Evolutionary conservation across 2,888 invertebrate genomes (phyloP).

Genomic region (Carpatolechia fugitivella): DNA sequence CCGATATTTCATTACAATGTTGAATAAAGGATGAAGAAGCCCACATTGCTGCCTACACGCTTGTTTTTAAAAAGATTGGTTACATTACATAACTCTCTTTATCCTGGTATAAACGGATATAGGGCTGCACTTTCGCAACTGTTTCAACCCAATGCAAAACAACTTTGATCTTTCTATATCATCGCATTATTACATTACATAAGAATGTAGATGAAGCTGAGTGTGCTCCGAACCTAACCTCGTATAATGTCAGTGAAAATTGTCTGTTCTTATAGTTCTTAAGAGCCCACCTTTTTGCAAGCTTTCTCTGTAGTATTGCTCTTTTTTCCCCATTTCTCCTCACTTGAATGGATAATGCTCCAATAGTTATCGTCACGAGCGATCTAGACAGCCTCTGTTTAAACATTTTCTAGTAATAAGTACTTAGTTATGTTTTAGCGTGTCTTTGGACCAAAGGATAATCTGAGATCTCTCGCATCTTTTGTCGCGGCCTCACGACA

Average conservation of each 20-base stretch:
- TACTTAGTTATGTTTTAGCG: background rate
- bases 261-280: constrained; percentile 22
- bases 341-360: constrained; percentile 32
- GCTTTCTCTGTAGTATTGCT: constrained; percentile 49
- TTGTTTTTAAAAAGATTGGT: background rate
- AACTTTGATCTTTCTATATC: no score
- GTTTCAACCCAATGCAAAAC: no score
- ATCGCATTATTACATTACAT: no score
- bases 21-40: constrained; percentile 2
- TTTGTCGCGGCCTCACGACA: constrained; percentile 8
- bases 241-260: constrained; percentile 41
- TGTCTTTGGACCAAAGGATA: background rate
- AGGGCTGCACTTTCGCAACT: no score
- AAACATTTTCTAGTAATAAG: constrained; percentile 33
- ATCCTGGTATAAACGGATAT: no score
- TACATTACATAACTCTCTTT: no score
- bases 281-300: constrained; percentile 31
- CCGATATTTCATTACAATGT: background rate
- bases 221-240: constrained; percentile 31
- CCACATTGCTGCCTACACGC: background rate
- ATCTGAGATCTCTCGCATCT: background rate
- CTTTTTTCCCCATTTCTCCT: constrained; percentile 40
- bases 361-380: constrained; percentile 30
- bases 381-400: constrained; percentile 37
- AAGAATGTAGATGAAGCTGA: background rate